Evolutionary conservation across 2,797 vertebrate genomes (phyloP).

Genomic region (Rhinatrema bivittatum): DNA sequence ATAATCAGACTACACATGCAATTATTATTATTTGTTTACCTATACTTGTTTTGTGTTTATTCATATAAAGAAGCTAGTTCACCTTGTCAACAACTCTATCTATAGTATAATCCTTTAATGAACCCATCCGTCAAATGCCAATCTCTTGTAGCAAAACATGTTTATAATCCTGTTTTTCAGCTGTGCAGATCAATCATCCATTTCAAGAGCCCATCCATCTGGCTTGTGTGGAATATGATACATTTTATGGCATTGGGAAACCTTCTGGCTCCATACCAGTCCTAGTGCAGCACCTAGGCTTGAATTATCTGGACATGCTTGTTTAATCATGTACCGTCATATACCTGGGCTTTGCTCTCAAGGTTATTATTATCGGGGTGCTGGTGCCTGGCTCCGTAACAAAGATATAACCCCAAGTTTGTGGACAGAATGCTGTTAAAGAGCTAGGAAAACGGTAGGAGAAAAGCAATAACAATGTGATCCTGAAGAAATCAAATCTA

Average conservation of each 20-base stretch:
- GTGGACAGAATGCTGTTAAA: too few relatives aligned
- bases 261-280: conserved; percentile 24
- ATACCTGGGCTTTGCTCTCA: not conserved
- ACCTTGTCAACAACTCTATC: conserved; percentile 67
- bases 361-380: conserved; percentile 8
- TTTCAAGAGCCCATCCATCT: conserved; percentile 54
- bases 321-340: not conserved
- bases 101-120: conserved; percentile 53
- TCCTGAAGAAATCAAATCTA: too few relatives aligned
- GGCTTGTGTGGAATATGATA: conserved; percentile 43
- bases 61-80: conserved; percentile 50
- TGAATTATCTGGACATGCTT: conserved; percentile 5
- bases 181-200: conserved; percentile 65
- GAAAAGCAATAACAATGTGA: too few relatives aligned
- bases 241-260: conserved; percentile 48
- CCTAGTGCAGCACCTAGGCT: conserved; percentile 16
- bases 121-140: conserved; percentile 45
- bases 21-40: too few relatives aligned
- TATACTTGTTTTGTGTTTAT: conserved; percentile 39
- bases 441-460: too few relatives aligned
- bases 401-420: too few relatives aligned
- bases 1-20: not conserved
- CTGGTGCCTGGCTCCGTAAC: conserved; percentile 20
- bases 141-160: conserved; percentile 44
- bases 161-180: conserved; percentile 51